These are phyloP conservation scores for Chelonus formosanus DNA, from an alignment of 2,888 invertebrate genomes.

Conservation along the genomic window DNA sequence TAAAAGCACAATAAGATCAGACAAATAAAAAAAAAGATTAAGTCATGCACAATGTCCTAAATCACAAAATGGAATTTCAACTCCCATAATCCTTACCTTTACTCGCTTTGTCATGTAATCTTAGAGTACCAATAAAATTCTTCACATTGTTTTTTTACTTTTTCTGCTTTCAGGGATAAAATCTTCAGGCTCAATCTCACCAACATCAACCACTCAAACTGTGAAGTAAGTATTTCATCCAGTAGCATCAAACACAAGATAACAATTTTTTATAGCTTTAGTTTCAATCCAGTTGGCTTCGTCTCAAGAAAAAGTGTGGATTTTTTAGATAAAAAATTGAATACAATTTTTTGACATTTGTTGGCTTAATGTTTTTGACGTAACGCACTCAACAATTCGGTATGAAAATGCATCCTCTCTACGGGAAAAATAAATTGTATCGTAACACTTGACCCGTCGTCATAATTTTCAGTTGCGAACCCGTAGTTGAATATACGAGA, in stretches of 20 bases:
- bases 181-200: conserved; percentile 83
- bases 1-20: neutral
- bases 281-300: conserved; percentile 16
- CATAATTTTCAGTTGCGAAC: too few species aligned
- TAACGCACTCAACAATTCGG: too few species aligned
- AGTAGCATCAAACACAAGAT: conserved; percentile 33
- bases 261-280: conserved; percentile 35
- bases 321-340: too few species aligned
- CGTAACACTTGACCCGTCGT: too few species aligned
- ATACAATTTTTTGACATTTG: too few species aligned
- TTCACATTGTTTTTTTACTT: conserved; percentile 35
- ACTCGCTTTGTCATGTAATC: conserved; percentile 11
- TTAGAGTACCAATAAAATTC: conserved; percentile 14
- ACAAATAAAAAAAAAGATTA: neutral
- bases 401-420: too few species aligned
- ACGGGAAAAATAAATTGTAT: too few species aligned
- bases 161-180: conserved; percentile 79
- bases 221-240: conserved; percentile 73
- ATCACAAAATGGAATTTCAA: conserved; percentile 33
- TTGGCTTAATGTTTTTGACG: too few species aligned
- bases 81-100: conserved; percentile 1
- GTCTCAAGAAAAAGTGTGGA: conserved; percentile 16
- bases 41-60: neutral
- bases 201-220: conserved; percentile 86
- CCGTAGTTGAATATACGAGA: too few species aligned